Evolutionary conservation across 30 jellyfish, hydroid and myxozoan species (phyloP).

Genomic region (Turritopsis dohrnii): DNA sequence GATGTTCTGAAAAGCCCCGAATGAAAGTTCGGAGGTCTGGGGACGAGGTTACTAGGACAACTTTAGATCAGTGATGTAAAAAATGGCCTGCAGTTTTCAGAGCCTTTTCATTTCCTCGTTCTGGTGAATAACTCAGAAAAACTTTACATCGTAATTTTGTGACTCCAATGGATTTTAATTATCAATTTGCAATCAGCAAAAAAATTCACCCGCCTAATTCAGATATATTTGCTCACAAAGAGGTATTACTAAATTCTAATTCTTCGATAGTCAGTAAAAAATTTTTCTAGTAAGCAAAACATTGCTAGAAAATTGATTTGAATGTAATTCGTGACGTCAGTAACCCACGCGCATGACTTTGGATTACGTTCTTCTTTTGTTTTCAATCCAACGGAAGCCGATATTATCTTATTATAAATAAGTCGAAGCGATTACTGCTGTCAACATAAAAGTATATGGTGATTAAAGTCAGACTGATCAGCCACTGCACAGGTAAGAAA

Average conservation of each 20-base stretch:
- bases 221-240: not conserved
- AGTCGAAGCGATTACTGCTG: not conserved
- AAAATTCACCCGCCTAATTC: no score
- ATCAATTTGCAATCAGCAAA: not conserved
- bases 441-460: not conserved
- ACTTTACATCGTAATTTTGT: no score
- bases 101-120: no score
- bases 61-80: no score
- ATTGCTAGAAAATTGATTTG: not conserved
- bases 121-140: no score
- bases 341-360: not conserved
- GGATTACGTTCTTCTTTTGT: not conserved
- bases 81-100: no score
- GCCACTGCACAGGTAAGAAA: not conserved
- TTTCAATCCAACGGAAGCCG: not conserved
- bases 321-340: not conserved
- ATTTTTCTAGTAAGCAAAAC: not conserved
- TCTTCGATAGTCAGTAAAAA: not conserved
- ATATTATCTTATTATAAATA: no score
- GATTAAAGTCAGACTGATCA: not conserved
- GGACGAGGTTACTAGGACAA: no score
- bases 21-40: no score
- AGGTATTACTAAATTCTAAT: not conserved
- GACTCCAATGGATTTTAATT: no score
- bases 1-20: no score